Conservation (phyloP, 1,140 invertebrate genomes). For the Cherax quadricarinatus region DNA sequence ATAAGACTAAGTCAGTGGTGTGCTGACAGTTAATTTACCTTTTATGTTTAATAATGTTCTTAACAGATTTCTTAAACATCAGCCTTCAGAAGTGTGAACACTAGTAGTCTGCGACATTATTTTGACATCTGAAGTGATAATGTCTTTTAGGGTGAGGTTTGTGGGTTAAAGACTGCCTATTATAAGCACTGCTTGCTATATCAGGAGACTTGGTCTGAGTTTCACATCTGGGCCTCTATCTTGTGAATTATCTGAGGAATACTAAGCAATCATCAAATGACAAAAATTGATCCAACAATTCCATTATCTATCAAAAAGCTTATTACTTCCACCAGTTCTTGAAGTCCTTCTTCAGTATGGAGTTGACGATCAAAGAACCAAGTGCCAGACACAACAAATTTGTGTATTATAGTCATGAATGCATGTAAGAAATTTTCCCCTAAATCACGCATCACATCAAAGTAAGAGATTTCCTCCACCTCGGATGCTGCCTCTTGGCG, state of each 20-base stretch:
- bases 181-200: not conserved
- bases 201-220: not conserved
- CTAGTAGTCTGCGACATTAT: not conserved
- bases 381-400: conserved; percentile 68
- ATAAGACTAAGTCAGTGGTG: too few relatives aligned
- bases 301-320: conserved; percentile 72
- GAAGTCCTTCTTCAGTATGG: conserved; percentile 57
- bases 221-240: not conserved
- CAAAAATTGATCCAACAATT: conserved; percentile 72
- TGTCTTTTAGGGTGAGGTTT: not conserved
- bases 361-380: conserved; percentile 71
- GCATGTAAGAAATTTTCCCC: conserved; percentile 72
- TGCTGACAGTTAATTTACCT: too few relatives aligned
- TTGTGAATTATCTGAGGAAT: not conserved
- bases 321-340: conserved; percentile 52
- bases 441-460: conserved; percentile 71
- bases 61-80: too few relatives aligned
- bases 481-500: conserved; percentile 33
- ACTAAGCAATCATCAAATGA: conserved; percentile 56
- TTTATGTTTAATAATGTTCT: too few relatives aligned
- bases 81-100: too few relatives aligned
- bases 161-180: not conserved
- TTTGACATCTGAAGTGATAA: not conserved
- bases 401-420: conserved; percentile 71
- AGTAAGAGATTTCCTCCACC: conserved; percentile 68